These are phyloP conservation scores for Squalus acanthias DNA, from an alignment of 2,797 vertebrate species.

Conservation along the genomic window DNA sequence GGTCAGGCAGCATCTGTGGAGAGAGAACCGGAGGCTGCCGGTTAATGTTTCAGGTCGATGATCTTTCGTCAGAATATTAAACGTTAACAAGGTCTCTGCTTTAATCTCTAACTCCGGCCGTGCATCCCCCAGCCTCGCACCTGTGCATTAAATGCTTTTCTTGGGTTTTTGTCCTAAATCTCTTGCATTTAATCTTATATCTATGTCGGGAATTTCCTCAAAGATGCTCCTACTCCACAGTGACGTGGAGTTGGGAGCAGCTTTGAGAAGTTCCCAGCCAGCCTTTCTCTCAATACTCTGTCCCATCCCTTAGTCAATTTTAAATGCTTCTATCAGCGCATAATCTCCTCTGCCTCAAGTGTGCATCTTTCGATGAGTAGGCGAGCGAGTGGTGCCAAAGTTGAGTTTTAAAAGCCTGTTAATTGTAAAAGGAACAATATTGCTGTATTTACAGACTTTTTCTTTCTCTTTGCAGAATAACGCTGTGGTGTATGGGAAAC, in stretches of 20 bases:
- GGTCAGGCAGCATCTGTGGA: background rate
- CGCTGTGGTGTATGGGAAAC: background rate
- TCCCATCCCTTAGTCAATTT: background rate
- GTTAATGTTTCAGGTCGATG: background rate
- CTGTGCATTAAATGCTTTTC: background rate
- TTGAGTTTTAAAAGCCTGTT: too few relatives aligned
- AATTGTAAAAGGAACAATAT: too few relatives aligned
- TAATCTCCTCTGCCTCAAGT: background rate
- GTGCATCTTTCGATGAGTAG: background rate
- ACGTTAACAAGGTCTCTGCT: background rate
- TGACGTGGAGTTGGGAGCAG: background rate
- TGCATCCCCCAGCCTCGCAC: background rate
- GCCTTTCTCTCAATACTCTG: too few relatives aligned
- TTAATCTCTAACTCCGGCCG: background rate
- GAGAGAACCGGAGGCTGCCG: background rate
- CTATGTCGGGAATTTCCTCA: background rate
- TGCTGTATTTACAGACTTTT: background rate
- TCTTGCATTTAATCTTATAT: background rate
- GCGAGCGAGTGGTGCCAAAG: background rate
- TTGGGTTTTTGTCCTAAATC: background rate
- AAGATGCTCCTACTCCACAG: background rate
- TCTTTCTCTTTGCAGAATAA: background rate
- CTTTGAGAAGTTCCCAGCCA: background rate
- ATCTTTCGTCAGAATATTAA: background rate
- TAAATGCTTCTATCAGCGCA: background rate